Base-by-base conservation (phyloP, 2,888 invertebrate genomes). In the Athalia rosae region DNA sequence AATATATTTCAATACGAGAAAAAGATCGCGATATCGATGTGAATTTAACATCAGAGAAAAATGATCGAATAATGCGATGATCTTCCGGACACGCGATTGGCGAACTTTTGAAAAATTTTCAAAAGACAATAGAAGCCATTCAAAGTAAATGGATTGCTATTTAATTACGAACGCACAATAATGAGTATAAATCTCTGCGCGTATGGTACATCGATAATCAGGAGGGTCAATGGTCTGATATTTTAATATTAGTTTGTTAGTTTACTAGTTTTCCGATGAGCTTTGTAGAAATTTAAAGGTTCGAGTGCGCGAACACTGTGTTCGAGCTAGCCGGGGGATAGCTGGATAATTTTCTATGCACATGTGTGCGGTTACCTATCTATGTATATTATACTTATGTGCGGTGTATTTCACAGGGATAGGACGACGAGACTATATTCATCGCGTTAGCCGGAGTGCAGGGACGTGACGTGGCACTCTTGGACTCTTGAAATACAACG, bases 401-500 rank as follows among this genome's bases (percentile, higher is more conserved):
- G 28, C 2, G 2, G 28, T 28, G 28, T 28, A 28, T 28, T 28
- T 28, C 28, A 28, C 28, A 28, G 28, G 28, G 28, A 28, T 28
- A 28, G 28, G 28, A 28, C 28, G 28, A 28, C 28, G 28, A 28
- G 28, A 28, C 28, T 28, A 28, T 28, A 28, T 28, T 28, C 28
- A 28, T 28, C 28, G 28, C 28, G 28, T 28, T 28, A 28, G 28
- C 3, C 71, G 56, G 56, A 71, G 43, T 71, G 71, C 71, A 71
- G 58, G 71, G 58, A 4, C 15, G 15, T 71, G 58, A 71, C 71
- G 71, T 71, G 71, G 71, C 71, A 71, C 71, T 71, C 71, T 45
- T 58, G 56, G 28, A 56, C 71, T 71, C 71, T 71, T 71, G 45
- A 71, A 71, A 58, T 71, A 58, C 71, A 58, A 71, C 58, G 71